Evolutionary conservation across 2,888 invertebrate species (phyloP), one percentile per base, ranked within the genome.

Genomic region (Linyphia triangularis): DNA sequence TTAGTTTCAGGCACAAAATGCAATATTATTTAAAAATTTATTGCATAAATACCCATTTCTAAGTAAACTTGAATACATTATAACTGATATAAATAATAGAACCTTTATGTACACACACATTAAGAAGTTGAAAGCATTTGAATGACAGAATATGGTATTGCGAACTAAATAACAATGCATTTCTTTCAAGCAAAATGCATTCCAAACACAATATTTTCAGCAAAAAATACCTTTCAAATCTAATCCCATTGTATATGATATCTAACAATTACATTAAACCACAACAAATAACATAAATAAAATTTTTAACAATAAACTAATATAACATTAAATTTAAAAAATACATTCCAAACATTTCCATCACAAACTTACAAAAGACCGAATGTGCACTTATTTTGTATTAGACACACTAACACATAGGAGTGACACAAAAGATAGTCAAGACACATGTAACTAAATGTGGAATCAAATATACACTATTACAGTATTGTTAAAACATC

Each of bases 391-490:
- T 28, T 37, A 51, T 63, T 43, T 82, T 82, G 72, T 63, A 82
- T 82, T 72, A 72, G 28, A 57, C 72, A 82, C 59, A 59, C 81
- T 65, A 69, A 81, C 37, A 82, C 59, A 82, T 30, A 43, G 22
- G 82, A 72, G 51, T 26, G 13, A 61, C 43, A 70, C 70, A 51
- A 67, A 67, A 59, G 51, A 43, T 70, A 33, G 33, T 67, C 33
- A 59, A 57, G 70, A 79, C 30, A 79, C 2, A 51, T 51, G 30
- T 43, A 67, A 77, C 61, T 77, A 40, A 79, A 43, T 43, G 51
- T 79, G 43, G 78, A 79, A 67, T 67, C 67, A 28, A 75, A 77
- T 51, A 82, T 43, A 82, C 61, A 82, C 40, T 82, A 30, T 40
- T 63, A 70, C 59, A 70, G 37, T 70, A 63, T 10, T 70, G 82